Percentiles rank a stretch among this genome's conserved stretches.
Conservation (phyloP, 1,140 invertebrate genomes). For the Drosophila kohkoa region DNA sequence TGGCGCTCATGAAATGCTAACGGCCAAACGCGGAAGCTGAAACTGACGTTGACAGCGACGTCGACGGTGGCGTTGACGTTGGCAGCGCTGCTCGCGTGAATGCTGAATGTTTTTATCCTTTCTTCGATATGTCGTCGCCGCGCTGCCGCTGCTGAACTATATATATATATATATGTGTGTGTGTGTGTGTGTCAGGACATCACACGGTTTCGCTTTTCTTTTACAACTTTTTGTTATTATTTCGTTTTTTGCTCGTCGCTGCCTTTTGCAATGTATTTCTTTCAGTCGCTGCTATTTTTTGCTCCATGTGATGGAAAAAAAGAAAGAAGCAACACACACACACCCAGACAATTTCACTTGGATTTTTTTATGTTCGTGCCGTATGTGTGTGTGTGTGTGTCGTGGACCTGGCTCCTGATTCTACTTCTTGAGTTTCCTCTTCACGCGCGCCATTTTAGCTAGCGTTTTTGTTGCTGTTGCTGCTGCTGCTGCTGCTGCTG, state of each 20-base stretch:
- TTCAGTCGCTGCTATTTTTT: constrained; percentile 79
- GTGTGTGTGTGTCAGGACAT: constrained; percentile 64
- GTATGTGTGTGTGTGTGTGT: constrained; percentile 40
- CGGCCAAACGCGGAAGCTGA: constrained; percentile 41
- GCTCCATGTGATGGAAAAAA: constrained; percentile 62
- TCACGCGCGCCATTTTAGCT: constrained; percentile 76
- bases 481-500: constrained; percentile 46
- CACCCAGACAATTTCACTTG: constrained; percentile 72
- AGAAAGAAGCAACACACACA: constrained; percentile 11
- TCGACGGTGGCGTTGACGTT: constrained; percentile 18
- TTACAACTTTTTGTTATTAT: constrained; percentile 83
- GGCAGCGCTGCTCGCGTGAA: constrained; percentile 38
- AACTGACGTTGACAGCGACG: constrained; percentile 35
- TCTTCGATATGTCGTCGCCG: constrained; percentile 76
- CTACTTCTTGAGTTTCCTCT: constrained; percentile 80
- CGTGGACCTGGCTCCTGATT: constrained; percentile 50
- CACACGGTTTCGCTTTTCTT: constrained; percentile 83
- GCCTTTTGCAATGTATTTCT: constrained; percentile 76
- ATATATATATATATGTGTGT: constrained; percentile 24
- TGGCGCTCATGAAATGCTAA: constrained; percentile 80
- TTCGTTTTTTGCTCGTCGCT: constrained; percentile 78
- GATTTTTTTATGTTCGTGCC: constrained; percentile 70
- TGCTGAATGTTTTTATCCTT: constrained; percentile 77
- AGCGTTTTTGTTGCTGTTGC: constrained; percentile 31
- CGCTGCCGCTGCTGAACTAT: constrained; percentile 27